Evolutionary conservation across 2,888 invertebrate species (phyloP).

Genomic region (Lepidochrysops patricia): DNA sequence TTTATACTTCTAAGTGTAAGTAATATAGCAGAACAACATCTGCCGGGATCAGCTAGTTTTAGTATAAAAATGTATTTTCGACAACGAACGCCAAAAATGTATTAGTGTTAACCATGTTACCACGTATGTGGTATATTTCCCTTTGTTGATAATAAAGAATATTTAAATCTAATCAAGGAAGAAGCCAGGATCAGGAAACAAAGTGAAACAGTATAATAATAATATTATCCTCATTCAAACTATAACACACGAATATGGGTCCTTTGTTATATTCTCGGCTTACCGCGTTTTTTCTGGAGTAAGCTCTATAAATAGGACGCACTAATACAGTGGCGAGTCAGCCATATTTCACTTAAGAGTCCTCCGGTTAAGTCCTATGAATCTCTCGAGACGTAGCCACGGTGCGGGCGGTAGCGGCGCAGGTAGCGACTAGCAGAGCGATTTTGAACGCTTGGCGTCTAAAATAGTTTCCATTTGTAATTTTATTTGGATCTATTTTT

Average conservation of each 20-base stretch:
- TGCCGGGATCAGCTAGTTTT: too few species aligned
- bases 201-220: neutral
- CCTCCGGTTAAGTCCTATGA: constrained; percentile 1
- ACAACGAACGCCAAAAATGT: too few species aligned
- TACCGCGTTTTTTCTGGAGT: neutral
- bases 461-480: too few species aligned
- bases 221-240: neutral
- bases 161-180: too few species aligned
- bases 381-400: constrained; percentile 5
- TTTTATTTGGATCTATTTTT: neutral
- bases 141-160: too few species aligned
- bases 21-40: too few species aligned
- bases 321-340: constrained; percentile 8
- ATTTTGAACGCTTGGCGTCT: neutral
- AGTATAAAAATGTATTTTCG: too few species aligned
- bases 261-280: neutral
- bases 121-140: too few species aligned
- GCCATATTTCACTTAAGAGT: constrained; percentile 12
- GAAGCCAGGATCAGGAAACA: neutral
- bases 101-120: too few species aligned
- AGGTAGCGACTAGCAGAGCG: neutral
- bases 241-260: neutral
- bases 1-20: too few species aligned
- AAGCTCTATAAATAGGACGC: constrained; percentile 5
- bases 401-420: neutral